These are phyloP conservation scores for Protophormia terraenovae DNA, from an alignment of 2,888 invertebrate species.

Conservation along the genomic window DNA sequence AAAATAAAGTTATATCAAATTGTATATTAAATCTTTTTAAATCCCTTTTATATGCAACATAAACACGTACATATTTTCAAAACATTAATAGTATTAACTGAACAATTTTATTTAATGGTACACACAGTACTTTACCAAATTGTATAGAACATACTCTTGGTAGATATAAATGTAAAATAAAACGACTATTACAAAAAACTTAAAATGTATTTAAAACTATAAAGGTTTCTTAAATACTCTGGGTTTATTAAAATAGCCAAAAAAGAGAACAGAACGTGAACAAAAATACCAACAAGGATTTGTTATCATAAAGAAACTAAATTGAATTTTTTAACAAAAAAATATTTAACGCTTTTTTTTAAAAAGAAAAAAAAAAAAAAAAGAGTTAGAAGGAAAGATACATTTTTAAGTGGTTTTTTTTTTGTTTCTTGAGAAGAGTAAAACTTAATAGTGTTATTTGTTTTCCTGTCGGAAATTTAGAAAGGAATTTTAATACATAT, in stretches of 20 bases:
- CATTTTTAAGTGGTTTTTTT: background rate
- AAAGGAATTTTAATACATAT: too few species aligned
- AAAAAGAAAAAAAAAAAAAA: too few species aligned
- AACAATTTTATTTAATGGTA: background rate
- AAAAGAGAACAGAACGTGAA: conserved; percentile 34
- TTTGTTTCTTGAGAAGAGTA: background rate
- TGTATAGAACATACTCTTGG: background rate
- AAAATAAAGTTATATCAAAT: background rate
- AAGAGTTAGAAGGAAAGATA: background rate
- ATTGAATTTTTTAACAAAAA: background rate
- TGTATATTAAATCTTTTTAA: background rate
- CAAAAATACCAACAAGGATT: conserved; percentile 23
- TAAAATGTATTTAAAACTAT: conserved; percentile 50
- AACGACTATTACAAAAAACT: conserved; percentile 16
- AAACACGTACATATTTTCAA: background rate
- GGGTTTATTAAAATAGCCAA: background rate
- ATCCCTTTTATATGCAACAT: background rate
- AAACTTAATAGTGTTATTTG: background rate
- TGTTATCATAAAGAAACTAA: background rate
- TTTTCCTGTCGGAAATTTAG: background rate
- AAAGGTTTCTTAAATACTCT: conserved; percentile 33
- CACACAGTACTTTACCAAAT: background rate
- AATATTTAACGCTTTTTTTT: too few species aligned
- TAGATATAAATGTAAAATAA: background rate
- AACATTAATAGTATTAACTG: background rate